phyloP scores from a whole-genome alignment of 1,140 invertebrate species.

The Microplitis mediator region DNA sequence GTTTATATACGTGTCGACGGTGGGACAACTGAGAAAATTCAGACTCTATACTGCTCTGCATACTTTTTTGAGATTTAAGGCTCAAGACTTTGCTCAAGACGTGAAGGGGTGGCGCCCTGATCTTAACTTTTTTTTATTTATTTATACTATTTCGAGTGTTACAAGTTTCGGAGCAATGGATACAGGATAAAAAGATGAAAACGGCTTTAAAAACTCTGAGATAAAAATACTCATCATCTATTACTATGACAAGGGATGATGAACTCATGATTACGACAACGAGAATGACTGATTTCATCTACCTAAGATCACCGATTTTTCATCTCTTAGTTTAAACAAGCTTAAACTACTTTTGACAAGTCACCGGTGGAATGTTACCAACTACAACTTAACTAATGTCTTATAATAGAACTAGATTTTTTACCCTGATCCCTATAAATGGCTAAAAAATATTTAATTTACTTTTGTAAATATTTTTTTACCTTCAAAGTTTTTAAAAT shows the following conservation, averaged over 20 bases:
- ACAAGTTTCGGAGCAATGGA: background rate
- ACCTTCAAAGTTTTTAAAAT: background rate
- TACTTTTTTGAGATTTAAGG: background rate
- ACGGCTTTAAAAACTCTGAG: background rate
- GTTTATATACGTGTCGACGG: constrained; percentile 21
- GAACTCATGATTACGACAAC: constrained; percentile 9
- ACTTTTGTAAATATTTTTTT: no score
- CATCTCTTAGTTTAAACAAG: background rate
- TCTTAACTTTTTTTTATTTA: no score
- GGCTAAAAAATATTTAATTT: no score
- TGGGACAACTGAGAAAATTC: background rate
- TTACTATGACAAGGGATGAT: background rate
- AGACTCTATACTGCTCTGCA: background rate
- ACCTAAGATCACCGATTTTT: background rate
- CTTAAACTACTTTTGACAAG: no score
- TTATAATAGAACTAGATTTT: background rate
- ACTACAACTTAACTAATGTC: no score
- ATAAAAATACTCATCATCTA: constrained; percentile 9
- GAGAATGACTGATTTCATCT: constrained; percentile 5
- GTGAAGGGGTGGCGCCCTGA: background rate
- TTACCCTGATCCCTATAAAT: background rate
- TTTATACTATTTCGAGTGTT: background rate
- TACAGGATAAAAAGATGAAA: constrained; percentile 13
- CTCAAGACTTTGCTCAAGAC: background rate
- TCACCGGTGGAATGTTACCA: no score